These are phyloP conservation scores for Pseudococcus viburni DNA, from an alignment of 2,888 invertebrate genomes.

Conservation along the genomic window DNA sequence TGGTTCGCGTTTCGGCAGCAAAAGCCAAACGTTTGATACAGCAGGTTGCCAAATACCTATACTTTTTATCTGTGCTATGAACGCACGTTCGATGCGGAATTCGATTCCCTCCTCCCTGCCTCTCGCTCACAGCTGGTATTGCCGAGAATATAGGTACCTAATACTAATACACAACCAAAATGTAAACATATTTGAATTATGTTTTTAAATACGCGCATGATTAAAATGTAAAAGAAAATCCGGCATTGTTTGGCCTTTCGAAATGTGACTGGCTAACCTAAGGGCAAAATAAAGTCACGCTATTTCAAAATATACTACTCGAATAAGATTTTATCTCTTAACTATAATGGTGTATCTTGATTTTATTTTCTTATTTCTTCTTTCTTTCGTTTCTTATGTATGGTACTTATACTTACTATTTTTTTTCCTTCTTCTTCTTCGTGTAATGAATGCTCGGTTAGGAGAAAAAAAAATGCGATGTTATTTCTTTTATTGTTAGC, in stretches of 20 bases:
- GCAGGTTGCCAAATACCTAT: not conserved
- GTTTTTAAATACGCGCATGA: slow-evolving; percentile 34
- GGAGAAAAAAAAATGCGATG: slow-evolving; percentile 23
- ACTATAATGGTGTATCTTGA: slow-evolving; percentile 46
- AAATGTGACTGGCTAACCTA: slow-evolving; percentile 44
- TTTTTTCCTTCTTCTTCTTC: slow-evolving; percentile 22
- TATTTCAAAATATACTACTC: slow-evolving; percentile 50
- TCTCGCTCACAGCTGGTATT: not conserved
- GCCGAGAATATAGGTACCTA: not conserved
- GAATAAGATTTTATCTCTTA: slow-evolving; percentile 47
- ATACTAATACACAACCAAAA: slow-evolving; percentile 13
- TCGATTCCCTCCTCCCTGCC: not conserved
- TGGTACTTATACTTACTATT: too few relatives aligned
- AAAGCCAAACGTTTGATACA: not conserved
- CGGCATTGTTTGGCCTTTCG: slow-evolving; percentile 39
- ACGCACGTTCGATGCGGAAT: not conserved
- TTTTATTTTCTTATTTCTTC: slow-evolving; percentile 50
- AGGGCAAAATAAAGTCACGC: slow-evolving; percentile 50
- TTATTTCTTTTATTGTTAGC: slow-evolving; percentile 35
- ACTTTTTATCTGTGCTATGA: not conserved
- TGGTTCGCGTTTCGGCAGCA: not conserved
- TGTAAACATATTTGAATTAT: slow-evolving; percentile 33
- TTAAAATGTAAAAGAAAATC: slow-evolving; percentile 50
- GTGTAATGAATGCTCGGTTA: not conserved
- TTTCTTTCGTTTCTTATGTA: slow-evolving; percentile 29